phyloP scores from a whole-genome alignment of 2,797 vertebrate species.

The Sebastes itinus region DNA sequence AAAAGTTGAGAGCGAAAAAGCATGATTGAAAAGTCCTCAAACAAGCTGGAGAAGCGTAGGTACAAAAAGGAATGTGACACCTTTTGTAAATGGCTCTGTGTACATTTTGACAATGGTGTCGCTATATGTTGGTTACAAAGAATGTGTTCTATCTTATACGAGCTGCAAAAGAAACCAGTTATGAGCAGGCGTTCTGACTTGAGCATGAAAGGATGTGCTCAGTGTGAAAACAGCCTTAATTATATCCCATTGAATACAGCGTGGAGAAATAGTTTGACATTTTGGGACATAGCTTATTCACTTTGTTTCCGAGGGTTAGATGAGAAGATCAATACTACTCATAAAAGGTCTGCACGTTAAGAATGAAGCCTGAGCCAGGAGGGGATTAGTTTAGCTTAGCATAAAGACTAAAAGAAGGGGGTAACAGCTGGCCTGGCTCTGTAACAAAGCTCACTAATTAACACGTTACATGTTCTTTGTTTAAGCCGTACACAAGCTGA shows the following conservation, averaged over 20 bases:
- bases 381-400: background rate
- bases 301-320: background rate
- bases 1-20: background rate
- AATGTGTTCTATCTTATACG: background rate
- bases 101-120: background rate
- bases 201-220: background rate
- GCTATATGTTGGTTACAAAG: slow-evolving; percentile 9
- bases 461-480: background rate
- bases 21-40: slow-evolving; percentile 50
- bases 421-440: background rate
- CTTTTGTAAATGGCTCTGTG: slow-evolving; percentile 12
- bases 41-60: background rate
- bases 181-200: background rate
- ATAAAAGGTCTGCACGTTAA: background rate
- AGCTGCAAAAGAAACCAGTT: slow-evolving; percentile 8
- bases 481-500: background rate
- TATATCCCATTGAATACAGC: background rate
- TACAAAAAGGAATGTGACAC: background rate
- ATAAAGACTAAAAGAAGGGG: background rate
- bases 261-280: background rate
- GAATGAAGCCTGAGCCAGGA: background rate
- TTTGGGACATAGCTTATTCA: background rate
- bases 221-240: background rate
- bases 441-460: background rate
- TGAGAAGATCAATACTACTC: background rate